Conservation (phyloP, 2,888 invertebrate species). For the Parnassius orleans region DNA sequence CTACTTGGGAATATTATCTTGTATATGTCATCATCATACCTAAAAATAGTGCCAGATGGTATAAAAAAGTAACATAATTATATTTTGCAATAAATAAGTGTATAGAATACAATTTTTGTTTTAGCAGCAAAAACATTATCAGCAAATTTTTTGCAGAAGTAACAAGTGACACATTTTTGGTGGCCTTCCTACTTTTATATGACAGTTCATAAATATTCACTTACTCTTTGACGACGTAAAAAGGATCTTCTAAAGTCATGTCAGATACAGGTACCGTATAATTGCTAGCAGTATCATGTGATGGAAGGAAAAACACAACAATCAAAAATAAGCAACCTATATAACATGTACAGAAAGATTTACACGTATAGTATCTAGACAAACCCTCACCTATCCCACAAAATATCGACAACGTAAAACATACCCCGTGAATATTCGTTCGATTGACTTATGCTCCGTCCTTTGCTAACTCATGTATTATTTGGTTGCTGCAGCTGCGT, state of each 20-base stretch:
- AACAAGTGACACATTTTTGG: background rate
- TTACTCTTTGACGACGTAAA: constrained; percentile 99
- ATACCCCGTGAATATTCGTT: constrained; percentile 57
- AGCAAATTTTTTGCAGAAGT: background rate
- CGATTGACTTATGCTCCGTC: constrained; percentile 65
- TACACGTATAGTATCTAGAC: constrained; percentile 45
- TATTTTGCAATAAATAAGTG: no score
- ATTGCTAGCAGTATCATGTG: constrained; percentile 59
- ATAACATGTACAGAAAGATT: constrained; percentile 42
- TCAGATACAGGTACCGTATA: constrained; percentile 77
- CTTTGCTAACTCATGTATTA: constrained; percentile 58
- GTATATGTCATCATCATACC: no score
- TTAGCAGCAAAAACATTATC: background rate
- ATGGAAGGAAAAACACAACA: constrained; percentile 37
- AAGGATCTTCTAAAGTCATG: constrained; percentile 99
- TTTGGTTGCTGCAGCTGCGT: constrained; percentile 44
- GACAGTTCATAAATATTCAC: constrained; percentile 56
- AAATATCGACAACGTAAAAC: constrained; percentile 72
- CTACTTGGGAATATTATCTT: no score
- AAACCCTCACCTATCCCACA: constrained; percentile 68
- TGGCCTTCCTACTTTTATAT: background rate
- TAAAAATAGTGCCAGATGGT: no score
- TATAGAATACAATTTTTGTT: no score
- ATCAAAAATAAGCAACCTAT: constrained; percentile 33
- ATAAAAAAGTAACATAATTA: no score